Evolutionary conservation across 2,888 invertebrate species (phyloP).

Genomic region (Aphrophora alni): DNA sequence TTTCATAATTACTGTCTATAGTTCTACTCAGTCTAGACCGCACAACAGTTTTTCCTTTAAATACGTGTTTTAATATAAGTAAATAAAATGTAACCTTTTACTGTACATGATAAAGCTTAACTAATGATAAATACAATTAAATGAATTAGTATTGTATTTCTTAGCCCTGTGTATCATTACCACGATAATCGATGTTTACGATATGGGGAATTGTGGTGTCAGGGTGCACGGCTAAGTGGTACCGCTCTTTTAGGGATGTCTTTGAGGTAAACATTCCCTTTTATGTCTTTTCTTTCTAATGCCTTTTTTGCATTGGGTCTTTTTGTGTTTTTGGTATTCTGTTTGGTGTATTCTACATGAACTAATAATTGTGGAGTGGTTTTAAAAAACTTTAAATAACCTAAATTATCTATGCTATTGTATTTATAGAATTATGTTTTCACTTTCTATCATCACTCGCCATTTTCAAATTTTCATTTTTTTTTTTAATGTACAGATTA

Average conservation of each 20-base stretch:
- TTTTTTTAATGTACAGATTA: too few species aligned
- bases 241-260: constrained; percentile 47
- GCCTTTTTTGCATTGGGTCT: background rate
- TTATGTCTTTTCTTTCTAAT: background rate
- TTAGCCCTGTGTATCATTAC: constrained; percentile 28
- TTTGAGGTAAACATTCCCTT: constrained; percentile 42
- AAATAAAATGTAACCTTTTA: too few species aligned
- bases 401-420: background rate
- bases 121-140: too few species aligned
- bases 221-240: constrained; percentile 39
- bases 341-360: background rate
- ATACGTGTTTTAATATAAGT: too few species aligned
- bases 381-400: background rate
- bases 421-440: background rate
- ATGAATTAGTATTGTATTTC: constrained; percentile 23
- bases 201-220: constrained; percentile 25
- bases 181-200: constrained; percentile 30
- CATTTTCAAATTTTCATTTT: too few species aligned
- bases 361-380: background rate
- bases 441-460: background rate
- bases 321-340: background rate
- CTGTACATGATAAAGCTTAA: too few species aligned
- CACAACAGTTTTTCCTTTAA: too few species aligned
- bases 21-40: too few species aligned
- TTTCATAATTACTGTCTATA: too few species aligned